These are phyloP conservation scores for Dicrurus megarhynchus DNA, from an alignment of 2,113 vertebrate species.

Conservation along the genomic window DNA sequence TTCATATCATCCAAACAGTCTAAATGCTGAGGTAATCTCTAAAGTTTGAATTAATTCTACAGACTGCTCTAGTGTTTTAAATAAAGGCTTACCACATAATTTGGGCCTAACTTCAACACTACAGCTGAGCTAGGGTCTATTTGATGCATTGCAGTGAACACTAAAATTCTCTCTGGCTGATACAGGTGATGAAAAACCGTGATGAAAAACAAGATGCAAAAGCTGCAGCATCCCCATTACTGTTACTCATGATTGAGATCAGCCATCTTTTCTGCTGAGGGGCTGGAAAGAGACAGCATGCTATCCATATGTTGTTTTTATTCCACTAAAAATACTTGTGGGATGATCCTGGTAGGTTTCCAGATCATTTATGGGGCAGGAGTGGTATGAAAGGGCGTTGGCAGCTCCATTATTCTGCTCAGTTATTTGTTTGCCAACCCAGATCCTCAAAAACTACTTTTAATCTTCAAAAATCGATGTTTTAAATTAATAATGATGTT, in stretches of 20 bases:
- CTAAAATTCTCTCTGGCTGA: background rate
- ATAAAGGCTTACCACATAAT: background rate
- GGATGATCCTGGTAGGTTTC: background rate
- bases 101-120: background rate
- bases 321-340: background rate
- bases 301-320: background rate
- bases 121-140: background rate
- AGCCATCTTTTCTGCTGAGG: background rate
- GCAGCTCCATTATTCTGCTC: background rate
- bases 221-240: background rate
- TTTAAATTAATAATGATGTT: slow-evolving; percentile 23
- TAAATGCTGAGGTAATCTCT: background rate
- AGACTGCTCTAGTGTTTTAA: background rate
- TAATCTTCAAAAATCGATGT: background rate
- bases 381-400: background rate
- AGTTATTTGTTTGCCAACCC: background rate
- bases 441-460: background rate
- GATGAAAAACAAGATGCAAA: too few relatives aligned
- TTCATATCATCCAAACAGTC: background rate
- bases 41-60: background rate
- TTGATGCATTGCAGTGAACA: background rate
- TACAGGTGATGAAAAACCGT: background rate
- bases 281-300: background rate
- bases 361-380: background rate
- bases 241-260: background rate